Percentiles rank a stretch among this genome's conserved stretches.
phyloP scores from a whole-genome alignment of 2,113 vertebrate genomes.

The Serinus canaria region DNA sequence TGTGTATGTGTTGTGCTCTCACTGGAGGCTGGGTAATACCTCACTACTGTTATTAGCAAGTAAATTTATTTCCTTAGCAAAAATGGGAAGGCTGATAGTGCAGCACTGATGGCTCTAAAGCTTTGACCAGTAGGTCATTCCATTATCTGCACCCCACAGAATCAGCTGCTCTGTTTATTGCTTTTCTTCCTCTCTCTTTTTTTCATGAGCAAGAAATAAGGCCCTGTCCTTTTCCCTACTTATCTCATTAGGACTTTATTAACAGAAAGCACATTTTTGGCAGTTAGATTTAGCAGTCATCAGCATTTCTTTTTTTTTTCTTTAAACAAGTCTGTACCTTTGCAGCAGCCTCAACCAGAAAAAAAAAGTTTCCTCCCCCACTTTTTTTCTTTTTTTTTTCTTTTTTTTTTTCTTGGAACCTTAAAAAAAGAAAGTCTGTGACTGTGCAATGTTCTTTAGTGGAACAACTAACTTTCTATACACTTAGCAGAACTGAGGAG shows the following conservation, averaged over 20 bases:
- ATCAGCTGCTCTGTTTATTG: not conserved
- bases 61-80: not conserved
- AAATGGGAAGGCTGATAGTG: not conserved
- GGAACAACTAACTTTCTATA: slow-evolving; percentile 30
- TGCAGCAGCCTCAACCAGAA: not conserved
- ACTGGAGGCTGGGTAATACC: not conserved
- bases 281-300: slow-evolving; percentile 46
- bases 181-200: slow-evolving; percentile 10
- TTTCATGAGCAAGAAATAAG: slow-evolving; percentile 41
- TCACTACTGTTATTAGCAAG: not conserved
- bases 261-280: slow-evolving; percentile 61
- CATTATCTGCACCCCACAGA: slow-evolving; percentile 7
- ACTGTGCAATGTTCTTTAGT: not conserved
- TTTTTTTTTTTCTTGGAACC: not conserved
- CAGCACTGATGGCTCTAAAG: not conserved
- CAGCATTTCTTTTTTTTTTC: not conserved
- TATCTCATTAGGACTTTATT: slow-evolving; percentile 66
- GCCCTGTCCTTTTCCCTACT: slow-evolving; percentile 63
- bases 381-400: not conserved
- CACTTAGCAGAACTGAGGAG: slow-evolving; percentile 30
- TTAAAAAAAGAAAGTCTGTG: not conserved
- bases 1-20: not conserved
- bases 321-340: slow-evolving; percentile 31
- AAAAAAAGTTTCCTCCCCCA: not conserved
- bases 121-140: not conserved